Evolutionary conservation across 2,888 invertebrate genomes (phyloP).

Genomic region (Pyrrhosoma nymphula): DNA sequence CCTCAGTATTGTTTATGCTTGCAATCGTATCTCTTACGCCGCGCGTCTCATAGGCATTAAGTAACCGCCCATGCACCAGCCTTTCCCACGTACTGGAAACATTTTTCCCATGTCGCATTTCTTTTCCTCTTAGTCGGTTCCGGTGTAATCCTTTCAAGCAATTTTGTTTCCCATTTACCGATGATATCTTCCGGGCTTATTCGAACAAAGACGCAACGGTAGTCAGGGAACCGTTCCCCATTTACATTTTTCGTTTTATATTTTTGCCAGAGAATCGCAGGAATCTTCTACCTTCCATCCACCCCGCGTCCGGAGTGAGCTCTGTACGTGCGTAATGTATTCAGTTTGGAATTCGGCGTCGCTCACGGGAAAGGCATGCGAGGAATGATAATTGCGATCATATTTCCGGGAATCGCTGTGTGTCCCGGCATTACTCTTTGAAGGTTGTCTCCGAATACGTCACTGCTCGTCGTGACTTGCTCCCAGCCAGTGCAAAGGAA

Average conservation of each 20-base stretch:
- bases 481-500: background rate
- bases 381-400: background rate
- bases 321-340: background rate
- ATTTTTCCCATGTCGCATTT: too few relatives aligned
- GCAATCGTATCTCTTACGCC: too few relatives aligned
- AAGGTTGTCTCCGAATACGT: constrained; percentile 9
- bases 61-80: too few relatives aligned
- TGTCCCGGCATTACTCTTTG: background rate
- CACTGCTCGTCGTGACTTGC: background rate
- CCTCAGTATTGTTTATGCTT: too few relatives aligned
- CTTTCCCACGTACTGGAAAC: too few relatives aligned
- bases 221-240: background rate
- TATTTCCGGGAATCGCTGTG: background rate
- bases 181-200: background rate
- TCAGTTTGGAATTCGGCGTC: background rate
- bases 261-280: background rate
- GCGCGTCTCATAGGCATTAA: too few relatives aligned
- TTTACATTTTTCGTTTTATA: background rate
- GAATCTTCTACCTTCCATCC: background rate
- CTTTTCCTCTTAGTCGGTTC: too few relatives aligned
- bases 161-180: background rate
- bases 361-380: background rate
- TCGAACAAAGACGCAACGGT: background rate
- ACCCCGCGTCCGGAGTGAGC: background rate
- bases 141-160: background rate